Conservation (phyloP, 2,888 invertebrate genomes). For the Cerastis rubricosa region DNA sequence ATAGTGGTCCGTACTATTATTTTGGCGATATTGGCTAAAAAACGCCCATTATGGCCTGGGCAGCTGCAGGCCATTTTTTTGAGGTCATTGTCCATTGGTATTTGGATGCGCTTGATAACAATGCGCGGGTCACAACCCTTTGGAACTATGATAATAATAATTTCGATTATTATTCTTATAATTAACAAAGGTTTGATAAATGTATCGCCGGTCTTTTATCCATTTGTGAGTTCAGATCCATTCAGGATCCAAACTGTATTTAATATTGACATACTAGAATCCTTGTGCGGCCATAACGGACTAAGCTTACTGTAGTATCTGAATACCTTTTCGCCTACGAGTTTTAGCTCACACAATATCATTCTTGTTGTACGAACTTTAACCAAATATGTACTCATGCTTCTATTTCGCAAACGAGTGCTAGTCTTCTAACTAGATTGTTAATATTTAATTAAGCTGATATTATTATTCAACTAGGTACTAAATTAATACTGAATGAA, state of each 20-base stretch:
- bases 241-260: slow-evolving; percentile 18
- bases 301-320: slow-evolving; percentile 19
- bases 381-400: slow-evolving; percentile 8
- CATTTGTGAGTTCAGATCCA: no score
- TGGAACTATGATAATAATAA: slow-evolving; percentile 51
- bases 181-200: slow-evolving; percentile 42
- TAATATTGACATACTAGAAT: slow-evolving; percentile 19
- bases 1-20: slow-evolving; percentile 85
- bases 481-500: background rate
- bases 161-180: slow-evolving; percentile 54
- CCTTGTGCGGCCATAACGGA: slow-evolving; percentile 32
- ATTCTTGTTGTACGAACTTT: slow-evolving; percentile 23
- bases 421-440: background rate
- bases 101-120: slow-evolving; percentile 78
- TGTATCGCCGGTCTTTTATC: slow-evolving; percentile 33
- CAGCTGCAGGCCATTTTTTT: slow-evolving; percentile 82
- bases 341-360: slow-evolving; percentile 26
- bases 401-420: slow-evolving; percentile 4
- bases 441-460: background rate
- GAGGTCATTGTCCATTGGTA: slow-evolving; percentile 87
- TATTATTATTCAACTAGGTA: background rate
- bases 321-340: slow-evolving; percentile 52
- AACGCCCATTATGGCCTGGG: slow-evolving; percentile 81
- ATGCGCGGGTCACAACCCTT: slow-evolving; percentile 80
- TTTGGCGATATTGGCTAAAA: slow-evolving; percentile 86